Base-by-base conservation (phyloP, 1,140 invertebrate genomes). In the Drosophila ambigua region DNA sequence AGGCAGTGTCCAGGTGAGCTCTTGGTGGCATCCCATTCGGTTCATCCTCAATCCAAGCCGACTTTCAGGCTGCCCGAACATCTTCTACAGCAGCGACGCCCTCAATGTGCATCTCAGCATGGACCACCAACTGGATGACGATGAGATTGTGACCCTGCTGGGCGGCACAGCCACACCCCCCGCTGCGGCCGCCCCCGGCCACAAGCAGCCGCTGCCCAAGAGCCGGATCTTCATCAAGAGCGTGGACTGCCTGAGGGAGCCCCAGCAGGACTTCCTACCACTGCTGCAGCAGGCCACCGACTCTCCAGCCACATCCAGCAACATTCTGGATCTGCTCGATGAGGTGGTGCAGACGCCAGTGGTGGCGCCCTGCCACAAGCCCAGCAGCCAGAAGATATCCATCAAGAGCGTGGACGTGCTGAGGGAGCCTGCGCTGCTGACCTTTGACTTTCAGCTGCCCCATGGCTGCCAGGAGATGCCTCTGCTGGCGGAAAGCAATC, bases 61-160 rank as follows among this genome's bases (percentile, higher is more conserved):
- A 8, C 1, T 7, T 13, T 2, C 16, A 73, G 93, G 93, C 39
- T 93, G 93, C 75, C 53, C 79, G 1, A 93, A 94, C 73, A 78
- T 92, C 43, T 94, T 93, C 67, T 92, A 90, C 61, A 91, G 87
- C 58, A 66, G 82, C 43, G 83, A 92, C 50, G 91, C 93, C 9
- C 77, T 93, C 13, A 74, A 92, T 44, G 69, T 92, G 20, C 93
- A 94, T 80, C 87, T 93, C 1, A 81, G 91, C 24, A 74, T 92
- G 67, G 93, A 93, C 68, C 93, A 93, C 72, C 84, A 91, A 45
- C 84, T 93, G 58, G 75, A 69, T 20, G 84, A 81, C 55, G 76
- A 78, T 41, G 93, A 93, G 43, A 59, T 79, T 7, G 6, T 57
- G 9, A 28, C 72, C 7, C 48, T 92, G n/a, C 13, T 76, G 5